Evolutionary conservation across 2,113 vertebrate species (phyloP), one percentile per base, ranked within the genome.

Genomic region (Gulo gulo): DNA sequence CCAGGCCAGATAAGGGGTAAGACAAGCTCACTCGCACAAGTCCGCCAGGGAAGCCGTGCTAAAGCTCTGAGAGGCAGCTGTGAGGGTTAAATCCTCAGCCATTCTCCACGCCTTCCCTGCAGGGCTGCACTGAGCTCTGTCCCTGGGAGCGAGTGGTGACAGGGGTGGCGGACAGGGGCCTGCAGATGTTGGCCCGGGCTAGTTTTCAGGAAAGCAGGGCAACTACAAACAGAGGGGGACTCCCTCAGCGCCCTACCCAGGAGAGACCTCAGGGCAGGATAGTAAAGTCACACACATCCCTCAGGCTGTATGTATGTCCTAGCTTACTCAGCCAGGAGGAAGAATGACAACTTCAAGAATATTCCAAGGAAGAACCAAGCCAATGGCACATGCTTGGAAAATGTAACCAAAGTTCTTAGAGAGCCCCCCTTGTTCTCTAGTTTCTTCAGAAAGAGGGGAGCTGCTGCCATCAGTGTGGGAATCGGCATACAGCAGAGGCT

Each of bases 361-460:
- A 39, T 45, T 18, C 47, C 20, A 91, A 86, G 55, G 71, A 52
- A 95, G 57, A 88, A 82, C 12, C 26, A 65, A 93, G 80, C 39
- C 47, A 45, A 89, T 18, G 90, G 63, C 24, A 16, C 74, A 81
- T 13, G 74, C 50, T 57, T 24, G 57, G 74, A 34, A 84, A 94
- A 84, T 26, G 36, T 4, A 69, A 74, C 67, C 42, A 65, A 93
- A 82, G 57, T 7, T 21, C 76, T 79, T 79, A 47, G 69, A 91
- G 45, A 87, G 6, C 47, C 55, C 73, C 8, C 47, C 65, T 36
- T 47, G n/a, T 47, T 94, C 47, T n/a, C 52, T 42, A 39, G 45
- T 86, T 74, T 90, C 26, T 94, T 97, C 52, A 92, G 50, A 84
- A 59, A 84, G 47, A 91, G n/a, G 63, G 74, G 78, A 71, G 31